Evolutionary conservation across 2,797 vertebrate genomes (phyloP), one percentile per base, ranked within the genome.

Genomic region (Enteromius radiatus): DNA sequence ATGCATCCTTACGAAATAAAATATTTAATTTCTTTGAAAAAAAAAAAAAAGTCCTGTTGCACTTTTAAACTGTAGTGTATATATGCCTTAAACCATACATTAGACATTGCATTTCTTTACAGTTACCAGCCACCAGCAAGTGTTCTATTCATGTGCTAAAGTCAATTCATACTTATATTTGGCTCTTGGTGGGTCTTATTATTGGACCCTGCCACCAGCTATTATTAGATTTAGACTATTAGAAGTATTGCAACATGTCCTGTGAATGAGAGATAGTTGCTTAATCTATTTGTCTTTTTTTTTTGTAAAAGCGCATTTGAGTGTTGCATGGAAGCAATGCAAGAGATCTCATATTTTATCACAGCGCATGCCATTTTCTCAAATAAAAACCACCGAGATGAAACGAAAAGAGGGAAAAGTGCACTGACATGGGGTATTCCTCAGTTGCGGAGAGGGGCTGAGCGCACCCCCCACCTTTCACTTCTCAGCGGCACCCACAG

Each of bases 391-490:
- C 38, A 5, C 8, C 1, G 11, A 38, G 38, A 68, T 64, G 28
- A 64, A 64, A 64, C 61, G 23, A 33, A 67, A 74, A 68, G 76
- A 36, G 52, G 67, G n/a, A 56, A 63, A 65, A 86, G 43, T 82
- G 38, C 81, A 54, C 36, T 68, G 78, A 71, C 74, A 77, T 26
- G 5, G 67, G 73, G 76, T 65, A 41, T 79, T 79, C 54, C 79
- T 87, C 65, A 74, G 80, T 65, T 80, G 49, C 43, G 67, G 68
- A 28, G 43, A 75, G n/a, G 49, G 81, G 64, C 64, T 73, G 70
- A 14, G n/a, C 4, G 15, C 43, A 54, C 56, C 80, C 73, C 74
- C 80, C 49, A 10, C 80, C 61, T 47, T 45, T 43, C 75, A 52
- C 52, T 71, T 70, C 59, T 68, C 38, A 36, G 73, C 63, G 4